These are phyloP conservation scores for Cochlearius cochlearius DNA, from an alignment of 2,113 vertebrate genomes.

Conservation along the genomic window DNA sequence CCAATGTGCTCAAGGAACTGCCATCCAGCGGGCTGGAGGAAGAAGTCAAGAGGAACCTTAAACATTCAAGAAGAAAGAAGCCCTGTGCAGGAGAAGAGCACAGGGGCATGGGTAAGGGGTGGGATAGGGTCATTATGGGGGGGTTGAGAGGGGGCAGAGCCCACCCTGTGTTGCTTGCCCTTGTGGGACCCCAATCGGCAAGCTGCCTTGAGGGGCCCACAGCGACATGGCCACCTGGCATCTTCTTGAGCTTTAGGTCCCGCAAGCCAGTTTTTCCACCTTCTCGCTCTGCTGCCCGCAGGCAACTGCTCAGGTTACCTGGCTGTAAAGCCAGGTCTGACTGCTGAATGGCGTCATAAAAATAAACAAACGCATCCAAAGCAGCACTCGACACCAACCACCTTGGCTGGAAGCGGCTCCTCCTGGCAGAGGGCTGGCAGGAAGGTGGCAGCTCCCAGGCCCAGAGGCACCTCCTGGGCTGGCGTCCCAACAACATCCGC, in stretches of 20 bases:
- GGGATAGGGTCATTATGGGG: not conserved
- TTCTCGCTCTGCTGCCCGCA: not conserved
- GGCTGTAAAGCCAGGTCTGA: not conserved
- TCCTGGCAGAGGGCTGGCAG: not conserved
- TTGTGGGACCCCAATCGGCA: not conserved
- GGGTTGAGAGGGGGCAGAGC: not conserved
- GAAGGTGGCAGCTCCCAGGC: not conserved
- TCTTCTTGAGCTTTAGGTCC: not conserved
- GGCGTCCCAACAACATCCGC: not conserved
- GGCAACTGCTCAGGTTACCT: conserved; percentile 19
- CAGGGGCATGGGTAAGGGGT: not conserved
- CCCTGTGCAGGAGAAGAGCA: not conserved
- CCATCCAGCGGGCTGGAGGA: not conserved
- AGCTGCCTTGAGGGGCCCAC: not conserved
- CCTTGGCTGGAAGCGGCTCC: not conserved
- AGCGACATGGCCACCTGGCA: not conserved
- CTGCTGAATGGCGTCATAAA: not conserved
- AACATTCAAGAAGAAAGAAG: not conserved
- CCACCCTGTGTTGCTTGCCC: not conserved
- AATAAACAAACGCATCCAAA: not conserved
- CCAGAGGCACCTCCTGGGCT: not conserved
- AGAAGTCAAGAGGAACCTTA: not conserved
- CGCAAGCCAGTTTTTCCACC: not conserved
- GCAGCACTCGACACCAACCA: not conserved
- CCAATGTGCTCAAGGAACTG: not conserved